Evolutionary conservation across 2,888 invertebrate species (phyloP).

Genomic region (Choreutis nemorana): DNA sequence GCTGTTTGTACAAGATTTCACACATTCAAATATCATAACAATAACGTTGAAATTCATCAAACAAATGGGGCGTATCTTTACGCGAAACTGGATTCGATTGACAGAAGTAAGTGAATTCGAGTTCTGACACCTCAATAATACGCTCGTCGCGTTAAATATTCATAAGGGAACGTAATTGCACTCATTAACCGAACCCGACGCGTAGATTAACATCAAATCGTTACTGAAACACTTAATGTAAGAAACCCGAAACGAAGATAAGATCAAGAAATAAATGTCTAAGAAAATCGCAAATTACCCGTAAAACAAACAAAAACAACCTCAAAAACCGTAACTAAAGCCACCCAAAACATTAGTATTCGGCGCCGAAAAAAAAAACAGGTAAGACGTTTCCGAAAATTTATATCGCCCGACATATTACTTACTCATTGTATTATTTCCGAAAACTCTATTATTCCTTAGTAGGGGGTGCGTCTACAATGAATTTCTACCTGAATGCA

Average conservation of each 20-base stretch:
- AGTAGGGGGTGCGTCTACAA: conserved; percentile 45
- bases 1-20: conserved; percentile 29
- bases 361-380: conserved; percentile 29
- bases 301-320: conserved; percentile 56
- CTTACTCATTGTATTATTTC: conserved; percentile 58
- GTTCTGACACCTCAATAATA: too few relatives aligned
- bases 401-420: conserved; percentile 51
- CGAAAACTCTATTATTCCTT: conserved; percentile 57
- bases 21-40: conserved; percentile 22
- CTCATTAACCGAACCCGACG: conserved; percentile 44
- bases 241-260: conserved; percentile 24
- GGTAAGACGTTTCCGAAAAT: conserved; percentile 48
- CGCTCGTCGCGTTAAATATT: conserved; percentile 48
- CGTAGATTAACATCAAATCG: conserved; percentile 40
- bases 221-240: conserved; percentile 44
- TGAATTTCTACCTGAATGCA: conserved; percentile 44
- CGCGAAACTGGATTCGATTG: too few relatives aligned
- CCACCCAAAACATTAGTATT: conserved; percentile 36
- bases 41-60: too few relatives aligned
- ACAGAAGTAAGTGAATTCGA: too few relatives aligned
- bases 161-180: conserved; percentile 47
- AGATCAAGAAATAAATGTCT: conserved; percentile 27
- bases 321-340: conserved; percentile 46
- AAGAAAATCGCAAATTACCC: conserved; percentile 51
- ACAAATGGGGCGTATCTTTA: too few relatives aligned